These are phyloP conservation scores for Neolamprologus variostigma DNA, from an alignment of 2,113 vertebrate genomes.

Conservation along the genomic window DNA sequence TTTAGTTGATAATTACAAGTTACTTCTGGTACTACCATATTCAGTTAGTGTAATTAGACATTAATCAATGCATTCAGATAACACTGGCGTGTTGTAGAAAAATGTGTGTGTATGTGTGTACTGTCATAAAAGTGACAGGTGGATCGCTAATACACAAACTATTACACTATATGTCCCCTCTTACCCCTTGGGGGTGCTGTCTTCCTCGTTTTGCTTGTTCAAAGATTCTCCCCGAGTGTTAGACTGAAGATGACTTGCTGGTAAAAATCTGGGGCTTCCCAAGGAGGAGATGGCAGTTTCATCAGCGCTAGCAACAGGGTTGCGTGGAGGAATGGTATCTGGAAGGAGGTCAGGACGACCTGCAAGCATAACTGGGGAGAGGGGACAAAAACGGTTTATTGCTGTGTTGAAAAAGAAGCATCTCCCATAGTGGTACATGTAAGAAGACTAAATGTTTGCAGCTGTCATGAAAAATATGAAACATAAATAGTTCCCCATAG, in stretches of 20 bases:
- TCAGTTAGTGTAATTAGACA: background rate
- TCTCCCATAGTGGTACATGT: background rate
- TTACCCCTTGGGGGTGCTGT: slow-evolving; percentile 34
- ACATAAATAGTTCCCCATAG: background rate
- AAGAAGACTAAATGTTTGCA: background rate
- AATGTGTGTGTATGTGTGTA: background rate
- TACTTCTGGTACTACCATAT: background rate
- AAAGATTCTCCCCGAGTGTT: background rate
- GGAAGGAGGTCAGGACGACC: slow-evolving; percentile 83
- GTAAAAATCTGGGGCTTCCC: slow-evolving; percentile 42
- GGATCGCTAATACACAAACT: background rate
- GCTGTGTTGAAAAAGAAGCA: background rate
- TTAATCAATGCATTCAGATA: background rate
- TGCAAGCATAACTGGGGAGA: slow-evolving; percentile 62
- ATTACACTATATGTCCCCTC: background rate
- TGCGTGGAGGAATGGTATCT: slow-evolving; percentile 62
- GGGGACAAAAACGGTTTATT: background rate
- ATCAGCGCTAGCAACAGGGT: slow-evolving; percentile 60
- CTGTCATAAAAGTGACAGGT: background rate
- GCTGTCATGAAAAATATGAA: background rate
- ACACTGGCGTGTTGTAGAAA: background rate
- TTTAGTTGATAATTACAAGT: background rate
- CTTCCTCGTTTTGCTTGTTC: background rate
- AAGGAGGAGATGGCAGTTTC: slow-evolving; percentile 61
- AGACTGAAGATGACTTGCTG: background rate